Percentiles rank a stretch among this genome's conserved stretches.
phyloP scores from a whole-genome alignment of 2,797 vertebrate genomes.

The Rhabdomys pumilio region DNA sequence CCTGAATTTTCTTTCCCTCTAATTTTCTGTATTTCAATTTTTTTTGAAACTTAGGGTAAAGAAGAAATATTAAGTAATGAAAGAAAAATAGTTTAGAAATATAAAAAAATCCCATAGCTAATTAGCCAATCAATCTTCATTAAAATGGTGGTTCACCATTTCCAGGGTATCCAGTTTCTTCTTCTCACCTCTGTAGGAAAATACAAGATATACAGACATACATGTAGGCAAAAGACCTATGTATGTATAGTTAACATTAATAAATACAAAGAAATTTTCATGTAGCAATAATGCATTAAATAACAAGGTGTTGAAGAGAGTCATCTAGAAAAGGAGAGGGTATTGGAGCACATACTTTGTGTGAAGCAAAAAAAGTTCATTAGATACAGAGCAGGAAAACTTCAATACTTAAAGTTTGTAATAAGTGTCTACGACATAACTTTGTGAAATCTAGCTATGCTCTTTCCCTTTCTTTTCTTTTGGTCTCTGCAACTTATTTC shows the following conservation, averaged over 20 bases:
- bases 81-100: neutral
- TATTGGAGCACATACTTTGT: neutral
- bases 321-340: accelerated
- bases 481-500: neutral
- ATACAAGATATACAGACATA: neutral
- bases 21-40: neutral
- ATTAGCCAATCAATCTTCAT: neutral
- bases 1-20: neutral
- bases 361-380: neutral
- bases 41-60: neutral
- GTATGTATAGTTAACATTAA: neutral
- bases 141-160: neutral
- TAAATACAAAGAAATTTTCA: neutral
- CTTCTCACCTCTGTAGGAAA: neutral
- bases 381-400: neutral
- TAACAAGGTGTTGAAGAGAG: neutral
- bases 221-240: neutral
- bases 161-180: neutral
- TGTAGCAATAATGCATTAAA: no score
- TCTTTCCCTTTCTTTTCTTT: neutral
- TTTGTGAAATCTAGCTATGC: neutral
- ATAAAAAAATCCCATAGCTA: neutral
- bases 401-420: neutral
- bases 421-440: neutral
- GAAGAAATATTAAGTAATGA: neutral